Percentiles rank a stretch among this genome's conserved stretches.
Conservation (phyloP, 2,888 invertebrate genomes). For the Drosophila mayaguana region DNA sequence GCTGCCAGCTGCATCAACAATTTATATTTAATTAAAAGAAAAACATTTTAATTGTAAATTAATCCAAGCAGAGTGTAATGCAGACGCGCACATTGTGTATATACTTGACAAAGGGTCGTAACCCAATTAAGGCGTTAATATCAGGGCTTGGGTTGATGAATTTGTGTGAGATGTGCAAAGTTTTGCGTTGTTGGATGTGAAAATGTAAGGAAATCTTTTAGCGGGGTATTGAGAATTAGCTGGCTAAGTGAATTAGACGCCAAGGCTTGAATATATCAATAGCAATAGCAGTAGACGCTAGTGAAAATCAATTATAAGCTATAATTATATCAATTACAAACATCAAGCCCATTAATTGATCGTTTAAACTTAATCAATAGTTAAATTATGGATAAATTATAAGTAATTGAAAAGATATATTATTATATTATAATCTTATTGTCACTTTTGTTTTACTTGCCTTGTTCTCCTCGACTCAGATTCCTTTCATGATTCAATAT, state of each 20-base stretch:
- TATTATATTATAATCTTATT: too few species aligned
- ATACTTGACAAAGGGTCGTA: neutral
- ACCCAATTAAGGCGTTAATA: conserved; percentile 11
- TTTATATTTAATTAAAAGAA: conserved; percentile 3
- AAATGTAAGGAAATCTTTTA: neutral
- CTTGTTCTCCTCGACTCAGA: too few species aligned
- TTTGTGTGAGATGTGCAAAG: neutral
- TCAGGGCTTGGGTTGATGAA: conserved; percentile 4
- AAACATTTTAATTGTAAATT: conserved; percentile 1
- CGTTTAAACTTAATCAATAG: neutral
- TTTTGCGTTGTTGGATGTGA: neutral
- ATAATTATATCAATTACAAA: neutral
- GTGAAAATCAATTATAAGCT: too few species aligned
- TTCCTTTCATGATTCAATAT: too few species aligned
- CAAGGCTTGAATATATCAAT: neutral
- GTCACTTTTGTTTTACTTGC: too few species aligned
- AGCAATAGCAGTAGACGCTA: too few species aligned
- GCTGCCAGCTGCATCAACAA: too few species aligned
- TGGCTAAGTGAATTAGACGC: neutral
- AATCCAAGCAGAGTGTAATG: neutral
- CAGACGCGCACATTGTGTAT: neutral
- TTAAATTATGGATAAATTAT: neutral
- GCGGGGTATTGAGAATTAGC: neutral
- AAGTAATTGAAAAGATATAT: neutral
- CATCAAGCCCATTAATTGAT: neutral